Evolutionary conservation across 2,888 invertebrate genomes (phyloP).

Genomic region (Torymus tubicola): DNA sequence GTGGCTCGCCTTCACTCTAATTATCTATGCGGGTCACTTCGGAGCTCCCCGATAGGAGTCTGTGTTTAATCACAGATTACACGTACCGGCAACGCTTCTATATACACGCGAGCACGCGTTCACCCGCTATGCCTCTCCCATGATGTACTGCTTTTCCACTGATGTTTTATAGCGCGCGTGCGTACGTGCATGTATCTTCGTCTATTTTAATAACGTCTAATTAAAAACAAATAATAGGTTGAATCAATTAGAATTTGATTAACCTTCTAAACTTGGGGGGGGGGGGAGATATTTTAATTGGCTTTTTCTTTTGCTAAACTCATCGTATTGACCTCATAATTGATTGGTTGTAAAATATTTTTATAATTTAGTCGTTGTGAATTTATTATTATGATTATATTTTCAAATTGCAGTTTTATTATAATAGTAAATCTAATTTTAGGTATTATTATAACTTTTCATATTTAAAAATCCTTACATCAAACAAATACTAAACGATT

Average conservation of each 20-base stretch:
- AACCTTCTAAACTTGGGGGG: background rate
- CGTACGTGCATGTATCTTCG: background rate
- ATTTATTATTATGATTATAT: no score
- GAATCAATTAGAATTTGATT: background rate
- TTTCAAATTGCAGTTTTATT: no score
- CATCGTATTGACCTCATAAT: no score
- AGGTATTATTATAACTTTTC: no score
- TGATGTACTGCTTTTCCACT: constrained; percentile 14
- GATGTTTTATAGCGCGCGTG: constrained; percentile 5
- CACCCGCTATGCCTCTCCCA: constrained; percentile 10
- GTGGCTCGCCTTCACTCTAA: constrained; percentile 53
- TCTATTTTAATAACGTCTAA: background rate
- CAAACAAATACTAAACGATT: no score
- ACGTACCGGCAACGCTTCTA: constrained; percentile 21
- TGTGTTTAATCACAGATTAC: constrained; percentile 61
- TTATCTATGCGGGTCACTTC: constrained; percentile 56
- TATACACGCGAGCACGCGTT: background rate
- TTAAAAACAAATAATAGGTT: constrained; percentile 3
- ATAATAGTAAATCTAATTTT: no score
- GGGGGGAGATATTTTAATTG: background rate
- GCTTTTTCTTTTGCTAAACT: background rate
- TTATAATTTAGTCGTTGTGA: no score
- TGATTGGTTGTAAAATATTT: no score
- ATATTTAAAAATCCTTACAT: no score
- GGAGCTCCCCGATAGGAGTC: constrained; percentile 41